Base-by-base conservation (phyloP, 2,797 vertebrate species). In the Muscicapa striata region DNA sequence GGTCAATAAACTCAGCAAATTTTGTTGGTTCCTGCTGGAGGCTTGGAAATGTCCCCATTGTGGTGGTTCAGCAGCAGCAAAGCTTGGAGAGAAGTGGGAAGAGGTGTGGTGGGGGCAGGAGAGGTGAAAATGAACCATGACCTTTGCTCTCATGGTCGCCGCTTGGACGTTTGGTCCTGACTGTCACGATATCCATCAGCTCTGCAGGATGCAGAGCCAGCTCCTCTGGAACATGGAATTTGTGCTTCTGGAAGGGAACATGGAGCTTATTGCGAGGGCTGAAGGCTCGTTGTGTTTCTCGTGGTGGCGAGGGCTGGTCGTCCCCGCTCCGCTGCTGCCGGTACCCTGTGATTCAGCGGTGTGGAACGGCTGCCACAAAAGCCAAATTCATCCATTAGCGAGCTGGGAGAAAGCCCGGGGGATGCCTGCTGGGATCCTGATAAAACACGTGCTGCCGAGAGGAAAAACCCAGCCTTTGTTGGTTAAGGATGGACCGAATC, bases 381-480 rank as follows among this genome's bases (percentile, higher is more conserved):
- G 57, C 83, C 74, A 70, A 70, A 86, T 84, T 86, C 58, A 73
- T 76, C 87, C 89, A 46, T 84, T 69, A 55, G n/a, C 64, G 61
- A 89, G 73, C 73, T 78, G 74, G 74, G 91, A 76, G 67, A 87
- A 91, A 61, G 41, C 88, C 89, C 58, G 41, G 36, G 92, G 51
- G 51, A 32, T 70, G 87, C 76, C 93, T 77, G 77, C 76, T 66
- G 46, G 27, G 87, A 96, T 96, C 96, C 95, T 96, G 95, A 97
- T 94, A 96, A 96, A 96, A 93, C 85, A 29, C 21, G 1, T 8
- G 49, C 94, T 95, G 91, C 91, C 17, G 0, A 55, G 91, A 77
- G 87, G 85, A 88, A 88, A 93, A 91, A 49, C 83, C 91, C 87
- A 70, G 63, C 67, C 57, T 90, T 54, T 6, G 1, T 38, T 57